phyloP scores from a whole-genome alignment of 1,140 invertebrate species.

The Charaxes varanes region DNA sequence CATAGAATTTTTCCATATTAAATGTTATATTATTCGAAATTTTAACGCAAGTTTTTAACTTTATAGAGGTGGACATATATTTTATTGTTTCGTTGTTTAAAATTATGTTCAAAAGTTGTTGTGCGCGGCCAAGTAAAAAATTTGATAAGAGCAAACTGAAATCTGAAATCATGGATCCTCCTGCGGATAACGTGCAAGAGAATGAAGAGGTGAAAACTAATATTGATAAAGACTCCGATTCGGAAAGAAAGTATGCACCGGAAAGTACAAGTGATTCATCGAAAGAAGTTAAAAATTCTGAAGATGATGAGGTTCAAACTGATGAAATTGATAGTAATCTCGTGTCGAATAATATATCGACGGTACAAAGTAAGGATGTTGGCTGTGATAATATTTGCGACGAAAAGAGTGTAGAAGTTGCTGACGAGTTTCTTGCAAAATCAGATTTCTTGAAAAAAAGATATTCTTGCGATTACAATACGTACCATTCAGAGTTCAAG shows the following conservation, averaged over 20 bases:
- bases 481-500: slow-evolving; percentile 53
- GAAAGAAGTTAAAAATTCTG: slow-evolving; percentile 8
- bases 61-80: slow-evolving; percentile 12
- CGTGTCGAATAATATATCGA: not conserved
- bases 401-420: slow-evolving; percentile 40
- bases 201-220: slow-evolving; percentile 25
- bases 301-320: slow-evolving; percentile 9
- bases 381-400: slow-evolving; percentile 10
- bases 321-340: slow-evolving; percentile 6
- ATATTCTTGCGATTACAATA: slow-evolving; percentile 61
- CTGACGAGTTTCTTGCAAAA: slow-evolving; percentile 42
- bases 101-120: slow-evolving; percentile 75
- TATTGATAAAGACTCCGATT: slow-evolving; percentile 2
- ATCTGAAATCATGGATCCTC: slow-evolving; percentile 45
- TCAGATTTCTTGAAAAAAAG: slow-evolving; percentile 49
- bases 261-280: slow-evolving; percentile 3
- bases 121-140: slow-evolving; percentile 69
- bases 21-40: slow-evolving; percentile 30
- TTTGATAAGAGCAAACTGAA: slow-evolving; percentile 62
- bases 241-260: slow-evolving; percentile 4
- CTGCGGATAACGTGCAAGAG: slow-evolving; percentile 19
- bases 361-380: slow-evolving; percentile 25
- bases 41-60: slow-evolving; percentile 28
- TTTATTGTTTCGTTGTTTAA: slow-evolving; percentile 25
- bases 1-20: slow-evolving; percentile 32